phyloP scores from a whole-genome alignment of 2,113 vertebrate genomes.

The Solea solea region DNA sequence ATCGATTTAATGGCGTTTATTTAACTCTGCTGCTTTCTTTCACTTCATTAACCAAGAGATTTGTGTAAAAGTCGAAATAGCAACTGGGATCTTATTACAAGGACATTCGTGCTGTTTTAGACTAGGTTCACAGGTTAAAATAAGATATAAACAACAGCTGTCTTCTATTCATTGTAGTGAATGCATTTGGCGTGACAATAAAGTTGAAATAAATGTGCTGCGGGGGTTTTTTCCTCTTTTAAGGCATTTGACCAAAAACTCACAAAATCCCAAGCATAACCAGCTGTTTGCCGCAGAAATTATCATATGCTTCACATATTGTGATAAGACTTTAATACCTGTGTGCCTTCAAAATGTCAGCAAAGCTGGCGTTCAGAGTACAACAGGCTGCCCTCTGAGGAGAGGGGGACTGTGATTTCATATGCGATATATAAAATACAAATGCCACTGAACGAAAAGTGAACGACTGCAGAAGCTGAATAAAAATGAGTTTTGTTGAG shows the following conservation, averaged over 20 bases:
- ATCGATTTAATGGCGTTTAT: background rate
- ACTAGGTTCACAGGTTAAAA: no score
- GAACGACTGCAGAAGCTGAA: background rate
- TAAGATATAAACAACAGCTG: no score
- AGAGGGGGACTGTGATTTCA: slow-evolving; percentile 14
- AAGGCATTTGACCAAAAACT: background rate
- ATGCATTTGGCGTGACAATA: no score
- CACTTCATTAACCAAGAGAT: background rate
- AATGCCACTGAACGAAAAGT: slow-evolving; percentile 33
- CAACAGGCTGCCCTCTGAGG: slow-evolving; percentile 12
- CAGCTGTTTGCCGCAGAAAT: slow-evolving; percentile 9
- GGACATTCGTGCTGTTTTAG: no score
- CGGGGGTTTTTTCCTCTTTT: background rate
- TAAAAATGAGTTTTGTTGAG: background rate
- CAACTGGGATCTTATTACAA: background rate
- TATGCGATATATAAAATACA: slow-evolving; percentile 37
- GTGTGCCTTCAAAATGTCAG: slow-evolving; percentile 51
- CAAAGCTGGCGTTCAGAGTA: slow-evolving; percentile 12
- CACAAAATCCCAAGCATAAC: background rate
- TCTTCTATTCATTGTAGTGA: no score
- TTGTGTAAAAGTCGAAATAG: background rate
- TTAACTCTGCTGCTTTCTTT: background rate
- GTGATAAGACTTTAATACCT: slow-evolving; percentile 28
- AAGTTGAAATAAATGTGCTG: no score
- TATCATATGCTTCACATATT: slow-evolving; percentile 27